Conservation (phyloP, 2,113 vertebrate genomes). For the Syngnathus floridae region DNA sequence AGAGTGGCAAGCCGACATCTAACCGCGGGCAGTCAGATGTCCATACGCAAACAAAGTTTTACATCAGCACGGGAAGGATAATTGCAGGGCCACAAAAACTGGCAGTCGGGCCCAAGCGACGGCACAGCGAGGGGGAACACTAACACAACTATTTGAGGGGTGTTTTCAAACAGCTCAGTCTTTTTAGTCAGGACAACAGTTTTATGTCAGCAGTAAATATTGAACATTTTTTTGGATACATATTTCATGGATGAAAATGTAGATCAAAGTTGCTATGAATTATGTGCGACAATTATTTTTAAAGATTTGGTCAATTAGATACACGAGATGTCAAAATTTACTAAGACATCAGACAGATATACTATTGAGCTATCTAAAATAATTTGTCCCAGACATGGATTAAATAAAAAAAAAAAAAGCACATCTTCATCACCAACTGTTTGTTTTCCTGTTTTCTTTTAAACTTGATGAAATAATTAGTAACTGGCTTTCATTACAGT, state of each 20-base stretch:
- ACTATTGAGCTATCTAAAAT: neutral
- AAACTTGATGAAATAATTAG: neutral
- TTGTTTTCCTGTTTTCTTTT: neutral
- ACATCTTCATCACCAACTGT: neutral
- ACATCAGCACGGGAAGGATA: constrained; percentile 42
- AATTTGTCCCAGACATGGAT: neutral
- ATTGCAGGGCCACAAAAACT: constrained; percentile 53
- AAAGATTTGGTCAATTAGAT: neutral
- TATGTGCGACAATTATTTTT: too few relatives aligned
- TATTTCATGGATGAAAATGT: too few relatives aligned
- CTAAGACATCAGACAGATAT: neutral
- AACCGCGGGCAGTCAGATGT: constrained; percentile 47
- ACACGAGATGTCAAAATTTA: neutral
- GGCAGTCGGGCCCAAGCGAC: constrained; percentile 31
- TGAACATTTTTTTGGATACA: too few relatives aligned
- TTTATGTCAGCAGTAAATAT: too few relatives aligned
- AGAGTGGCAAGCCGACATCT: constrained; percentile 16
- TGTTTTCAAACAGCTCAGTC: constrained; percentile 29
- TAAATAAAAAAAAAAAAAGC: neutral
- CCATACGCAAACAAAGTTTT: constrained; percentile 49
- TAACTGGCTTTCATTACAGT: neutral
- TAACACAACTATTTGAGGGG: constrained; percentile 47
- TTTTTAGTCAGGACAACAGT: neutral
- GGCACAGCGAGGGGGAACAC: neutral
- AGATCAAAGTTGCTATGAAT: too few relatives aligned